Percentiles rank a stretch among this genome's conserved stretches.
phyloP scores from a whole-genome alignment of 92 coral and sea anemone species.

The Parazoanthus darwini region DNA sequence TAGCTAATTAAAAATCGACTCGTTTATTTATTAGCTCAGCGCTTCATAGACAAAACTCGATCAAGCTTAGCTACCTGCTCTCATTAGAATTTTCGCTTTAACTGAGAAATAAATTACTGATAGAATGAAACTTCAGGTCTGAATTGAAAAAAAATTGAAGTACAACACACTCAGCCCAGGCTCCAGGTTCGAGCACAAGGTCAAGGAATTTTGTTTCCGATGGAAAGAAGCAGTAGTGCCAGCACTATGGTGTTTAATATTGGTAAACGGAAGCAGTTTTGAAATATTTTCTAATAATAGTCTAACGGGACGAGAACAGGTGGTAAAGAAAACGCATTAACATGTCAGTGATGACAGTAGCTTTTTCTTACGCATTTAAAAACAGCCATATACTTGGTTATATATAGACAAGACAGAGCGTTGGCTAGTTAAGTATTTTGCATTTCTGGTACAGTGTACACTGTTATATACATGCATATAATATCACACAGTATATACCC shows the following conservation, averaged over 20 bases:
- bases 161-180: background rate
- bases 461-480: no score
- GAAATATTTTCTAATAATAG: background rate
- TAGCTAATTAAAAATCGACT: background rate
- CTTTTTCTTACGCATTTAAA: background rate
- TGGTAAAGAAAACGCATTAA: background rate
- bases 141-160: background rate
- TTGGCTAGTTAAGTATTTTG: no score
- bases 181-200: background rate
- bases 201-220: background rate
- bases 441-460: no score
- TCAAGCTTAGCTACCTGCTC: constrained; percentile 4
- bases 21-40: background rate
- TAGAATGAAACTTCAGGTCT: background rate
- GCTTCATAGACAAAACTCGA: background rate
- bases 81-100: background rate
- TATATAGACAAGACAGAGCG: no score
- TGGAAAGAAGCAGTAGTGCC: background rate
- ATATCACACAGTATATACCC: no score
- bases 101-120: background rate
- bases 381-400: background rate
- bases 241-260: no score
- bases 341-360: background rate
- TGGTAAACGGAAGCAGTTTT: background rate
- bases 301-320: background rate